Evolutionary conservation across 2,888 invertebrate genomes (phyloP), one percentile per base, ranked within the genome.

Genomic region (Brachycybe producta): DNA sequence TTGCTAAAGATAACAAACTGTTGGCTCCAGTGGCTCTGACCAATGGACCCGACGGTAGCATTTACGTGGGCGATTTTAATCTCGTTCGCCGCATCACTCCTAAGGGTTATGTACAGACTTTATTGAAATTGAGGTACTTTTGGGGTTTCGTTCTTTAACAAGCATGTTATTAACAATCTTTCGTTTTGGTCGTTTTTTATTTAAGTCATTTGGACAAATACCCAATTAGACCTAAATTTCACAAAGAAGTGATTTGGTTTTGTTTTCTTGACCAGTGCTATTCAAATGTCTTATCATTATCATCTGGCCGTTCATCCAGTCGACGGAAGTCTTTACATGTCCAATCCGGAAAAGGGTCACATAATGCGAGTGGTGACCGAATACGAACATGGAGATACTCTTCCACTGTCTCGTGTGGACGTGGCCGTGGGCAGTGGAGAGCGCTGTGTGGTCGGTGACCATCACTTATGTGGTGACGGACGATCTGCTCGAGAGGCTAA

Each of bases 31-130:
- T 92, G 1, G 90, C 95, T 0, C 70, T 98, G 24, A 84, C 92
- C 0, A 80, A 88, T 0, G 84, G 88, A 0, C 79, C 91, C 0
- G 94, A 94, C 66, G 97, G 97, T 21, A 82, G 88, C 38, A 76
- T 98, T 24, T 95, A 84, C 64, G 87, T 95, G 0, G 94, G 94
- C 1, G 95, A 95, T 69, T 94, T 91, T 65, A 92, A 95, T 69
- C 79, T 91, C 24, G 85, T 94, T 52, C 76, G 92, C 41, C 80
- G 86, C 61, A 82, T 92, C 57, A 76, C 79, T 59, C 82, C 87
- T 2, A 87, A 90, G 62, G 88, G 90, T 46, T 79, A 80, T 24
- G 83, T 85, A 8, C 73, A 75, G 55, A 86, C 84, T 8, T 75
- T 87, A 51, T 82, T 87, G 34, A 75, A 83, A 61, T 70, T 87